These are phyloP conservation scores for Periphyllus acericola DNA, from an alignment of 2,888 invertebrate species.

Conservation along the genomic window DNA sequence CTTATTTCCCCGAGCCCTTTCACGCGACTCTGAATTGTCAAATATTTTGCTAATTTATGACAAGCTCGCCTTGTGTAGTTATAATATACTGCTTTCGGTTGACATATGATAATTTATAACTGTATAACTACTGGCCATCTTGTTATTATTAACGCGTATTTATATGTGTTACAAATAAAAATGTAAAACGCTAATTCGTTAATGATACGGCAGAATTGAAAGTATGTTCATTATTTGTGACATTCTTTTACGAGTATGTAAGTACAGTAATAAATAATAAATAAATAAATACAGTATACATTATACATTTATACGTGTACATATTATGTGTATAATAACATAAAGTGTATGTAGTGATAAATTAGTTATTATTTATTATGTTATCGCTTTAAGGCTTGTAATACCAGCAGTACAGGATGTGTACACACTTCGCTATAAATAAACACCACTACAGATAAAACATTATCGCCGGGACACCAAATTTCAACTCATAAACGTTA, in stretches of 20 bases:
- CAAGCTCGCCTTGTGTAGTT: background rate
- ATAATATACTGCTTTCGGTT: background rate
- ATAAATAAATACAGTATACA: background rate
- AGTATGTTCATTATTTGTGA: background rate
- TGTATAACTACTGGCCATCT: no score
- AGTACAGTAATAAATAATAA: no score
- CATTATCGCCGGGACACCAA: background rate
- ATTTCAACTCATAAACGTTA: background rate
- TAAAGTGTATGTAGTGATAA: no score
- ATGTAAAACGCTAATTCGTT: no score
- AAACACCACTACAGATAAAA: background rate
- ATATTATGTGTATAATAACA: no score
- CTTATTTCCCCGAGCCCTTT: background rate
- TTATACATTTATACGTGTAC: background rate
- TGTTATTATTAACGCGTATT: no score
- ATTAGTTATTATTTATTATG: background rate
- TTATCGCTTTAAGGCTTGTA: background rate
- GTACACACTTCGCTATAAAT: background rate
- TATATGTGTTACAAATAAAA: no score
- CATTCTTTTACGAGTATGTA: background rate
- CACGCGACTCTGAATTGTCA: background rate
- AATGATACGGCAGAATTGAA: background rate
- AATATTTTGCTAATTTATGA: background rate
- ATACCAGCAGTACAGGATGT: background rate
- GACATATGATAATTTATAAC: background rate